A percentile compares a stretch with the other conserved stretches of the same genome.
Evolutionary conservation across 2,888 invertebrate genomes (phyloP).

Genomic region (Hartigia nigra): DNA sequence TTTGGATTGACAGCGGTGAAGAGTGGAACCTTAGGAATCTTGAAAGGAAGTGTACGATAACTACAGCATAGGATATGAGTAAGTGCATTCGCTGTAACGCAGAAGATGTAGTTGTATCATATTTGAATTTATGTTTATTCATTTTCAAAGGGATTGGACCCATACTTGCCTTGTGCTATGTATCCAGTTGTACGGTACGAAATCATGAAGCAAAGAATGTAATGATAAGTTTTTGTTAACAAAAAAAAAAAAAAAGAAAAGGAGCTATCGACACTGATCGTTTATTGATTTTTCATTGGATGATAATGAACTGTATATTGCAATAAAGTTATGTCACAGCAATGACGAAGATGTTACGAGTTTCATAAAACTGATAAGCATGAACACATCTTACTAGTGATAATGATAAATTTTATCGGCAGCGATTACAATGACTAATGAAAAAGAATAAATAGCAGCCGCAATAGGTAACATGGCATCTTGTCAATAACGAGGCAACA

Average conservation of each 20-base stretch:
- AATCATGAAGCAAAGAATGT: conserved; percentile 60
- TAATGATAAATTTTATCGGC: neutral
- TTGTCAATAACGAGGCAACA: neutral
- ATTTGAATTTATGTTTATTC: conserved; percentile 6
- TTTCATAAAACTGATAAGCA: conserved; percentile 13
- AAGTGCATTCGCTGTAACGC: neutral
- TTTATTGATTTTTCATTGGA: conserved; percentile 1
- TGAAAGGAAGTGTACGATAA: conserved; percentile 37
- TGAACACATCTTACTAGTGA: conserved; percentile 11
- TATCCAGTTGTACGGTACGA: conserved; percentile 63
- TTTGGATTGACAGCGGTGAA: neutral
- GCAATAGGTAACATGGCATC: neutral
- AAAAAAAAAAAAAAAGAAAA: neutral
- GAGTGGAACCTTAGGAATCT: conserved; percentile 16
- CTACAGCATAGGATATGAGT: neutral
- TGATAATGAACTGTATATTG: conserved; percentile 1
- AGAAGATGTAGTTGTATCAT: neutral
- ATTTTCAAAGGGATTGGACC: conserved; percentile 39
- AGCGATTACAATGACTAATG: neutral
- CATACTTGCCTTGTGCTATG: conserved; percentile 65
- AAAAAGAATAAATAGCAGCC: conserved; percentile 11
- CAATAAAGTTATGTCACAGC: neutral
- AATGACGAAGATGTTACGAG: neutral
- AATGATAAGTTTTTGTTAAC: conserved; percentile 19
- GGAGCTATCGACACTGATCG: neutral